Conservation (phyloP, 2,113 vertebrate species). For the Mobula birostris region DNA sequence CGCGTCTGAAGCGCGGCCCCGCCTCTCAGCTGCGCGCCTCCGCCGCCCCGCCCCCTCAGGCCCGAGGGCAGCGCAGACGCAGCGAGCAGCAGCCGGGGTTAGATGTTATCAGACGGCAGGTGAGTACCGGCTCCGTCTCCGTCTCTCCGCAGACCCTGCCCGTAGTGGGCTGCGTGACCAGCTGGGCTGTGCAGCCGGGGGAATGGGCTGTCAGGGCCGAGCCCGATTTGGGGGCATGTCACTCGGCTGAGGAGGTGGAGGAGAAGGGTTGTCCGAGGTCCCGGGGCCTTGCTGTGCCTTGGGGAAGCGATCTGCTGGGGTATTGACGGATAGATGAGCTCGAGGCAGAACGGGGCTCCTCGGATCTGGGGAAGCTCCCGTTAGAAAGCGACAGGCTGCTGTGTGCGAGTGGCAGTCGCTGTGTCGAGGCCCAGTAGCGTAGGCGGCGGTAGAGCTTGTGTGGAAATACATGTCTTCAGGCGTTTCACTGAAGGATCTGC, state of each 20-base stretch:
- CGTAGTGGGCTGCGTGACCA: constrained; percentile 26
- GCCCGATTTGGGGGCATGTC: background rate
- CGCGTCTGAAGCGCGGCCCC: background rate
- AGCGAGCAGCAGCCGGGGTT: constrained; percentile 22
- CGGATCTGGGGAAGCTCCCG: background rate
- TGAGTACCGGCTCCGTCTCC: background rate
- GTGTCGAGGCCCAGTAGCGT: background rate
- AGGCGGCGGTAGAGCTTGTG: background rate
- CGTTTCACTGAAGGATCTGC: background rate
- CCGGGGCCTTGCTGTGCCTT: too few species aligned
- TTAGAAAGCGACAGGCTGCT: background rate
- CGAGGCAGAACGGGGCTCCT: too few species aligned
- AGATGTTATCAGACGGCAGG: constrained; percentile 37
- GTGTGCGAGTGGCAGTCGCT: background rate
- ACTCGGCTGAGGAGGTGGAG: too few species aligned
- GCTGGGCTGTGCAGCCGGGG: background rate
- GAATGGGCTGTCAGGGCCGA: background rate
- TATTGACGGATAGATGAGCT: background rate
- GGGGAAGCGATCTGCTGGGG: background rate
- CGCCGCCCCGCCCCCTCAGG: constrained; percentile 36
- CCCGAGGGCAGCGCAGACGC: background rate
- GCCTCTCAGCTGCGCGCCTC: background rate
- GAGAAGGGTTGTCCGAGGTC: too few species aligned
- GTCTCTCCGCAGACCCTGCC: too few species aligned
- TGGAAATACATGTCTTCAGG: background rate